Percentiles rank a stretch among this genome's conserved stretches.
Conservation (phyloP, 2,888 invertebrate species). For the Phaedon cochleariae region DNA sequence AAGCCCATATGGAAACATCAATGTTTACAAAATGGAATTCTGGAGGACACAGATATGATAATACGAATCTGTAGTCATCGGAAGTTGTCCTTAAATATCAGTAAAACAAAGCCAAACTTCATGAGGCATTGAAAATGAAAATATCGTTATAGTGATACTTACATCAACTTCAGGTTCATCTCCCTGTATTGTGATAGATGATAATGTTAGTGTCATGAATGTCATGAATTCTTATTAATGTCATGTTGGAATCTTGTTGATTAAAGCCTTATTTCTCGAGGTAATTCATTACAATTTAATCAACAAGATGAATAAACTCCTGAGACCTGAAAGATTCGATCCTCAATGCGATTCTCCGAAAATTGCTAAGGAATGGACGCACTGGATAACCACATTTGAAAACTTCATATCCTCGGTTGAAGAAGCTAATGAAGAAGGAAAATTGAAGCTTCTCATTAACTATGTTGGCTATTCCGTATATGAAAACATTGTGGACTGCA, state of each 20-base stretch:
- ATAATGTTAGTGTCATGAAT: not conserved
- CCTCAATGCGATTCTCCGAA: not conserved
- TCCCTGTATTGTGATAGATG: not conserved
- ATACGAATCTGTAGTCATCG: too few species aligned
- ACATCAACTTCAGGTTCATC: too few species aligned
- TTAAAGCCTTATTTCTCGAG: slow-evolving; percentile 2
- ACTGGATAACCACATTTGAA: not conserved
- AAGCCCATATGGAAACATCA: too few species aligned
- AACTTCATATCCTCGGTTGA: slow-evolving; percentile 2
- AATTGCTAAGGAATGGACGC: not conserved
- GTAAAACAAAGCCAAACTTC: too few species aligned
- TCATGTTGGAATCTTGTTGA: not conserved
- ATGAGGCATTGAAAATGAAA: too few species aligned
- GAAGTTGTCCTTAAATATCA: too few species aligned
- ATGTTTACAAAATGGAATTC: too few species aligned
- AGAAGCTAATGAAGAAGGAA: not conserved
- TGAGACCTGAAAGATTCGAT: not conserved
- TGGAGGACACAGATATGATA: too few species aligned
- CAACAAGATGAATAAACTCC: slow-evolving; percentile 7
- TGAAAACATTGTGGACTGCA: not conserved
- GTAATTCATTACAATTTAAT: not conserved
- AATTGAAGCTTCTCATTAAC: not conserved
- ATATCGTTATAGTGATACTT: too few species aligned
- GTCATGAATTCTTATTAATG: not conserved
- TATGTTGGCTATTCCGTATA: not conserved